These are phyloP conservation scores for Myotis daubentonii DNA, from an alignment of 2,797 vertebrate species.

Conservation along the genomic window DNA sequence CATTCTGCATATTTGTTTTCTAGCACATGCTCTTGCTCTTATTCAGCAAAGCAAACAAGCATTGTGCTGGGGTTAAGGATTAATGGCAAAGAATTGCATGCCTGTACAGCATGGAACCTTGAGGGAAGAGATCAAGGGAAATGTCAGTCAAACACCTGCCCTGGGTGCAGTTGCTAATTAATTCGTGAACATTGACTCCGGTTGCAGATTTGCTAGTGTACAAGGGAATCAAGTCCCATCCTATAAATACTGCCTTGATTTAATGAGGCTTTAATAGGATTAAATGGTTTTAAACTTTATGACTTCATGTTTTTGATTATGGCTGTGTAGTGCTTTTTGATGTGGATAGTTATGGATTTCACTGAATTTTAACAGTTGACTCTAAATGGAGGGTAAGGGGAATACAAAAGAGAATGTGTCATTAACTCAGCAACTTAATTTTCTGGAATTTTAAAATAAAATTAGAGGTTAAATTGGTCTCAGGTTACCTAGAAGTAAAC, in stretches of 20 bases:
- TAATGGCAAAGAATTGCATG: slow-evolving; percentile 75
- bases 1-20: slow-evolving; percentile 28
- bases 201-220: slow-evolving; percentile 75
- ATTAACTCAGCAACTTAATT: slow-evolving; percentile 46
- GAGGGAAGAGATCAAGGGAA: slow-evolving; percentile 75
- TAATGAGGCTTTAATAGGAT: slow-evolving; percentile 81
- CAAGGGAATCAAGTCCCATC: slow-evolving; percentile 70
- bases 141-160: slow-evolving; percentile 75
- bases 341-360: slow-evolving; percentile 70
- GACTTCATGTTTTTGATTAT: slow-evolving; percentile 81
- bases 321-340: slow-evolving; percentile 60
- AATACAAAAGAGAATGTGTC: not conserved
- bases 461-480: slow-evolving; percentile 44
- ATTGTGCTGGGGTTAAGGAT: slow-evolving; percentile 71
- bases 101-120: slow-evolving; percentile 67
- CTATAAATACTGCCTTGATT: slow-evolving; percentile 80
- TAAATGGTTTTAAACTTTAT: slow-evolving; percentile 80
- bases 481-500: slow-evolving; percentile 27
- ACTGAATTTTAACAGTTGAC: slow-evolving; percentile 34
- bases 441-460: slow-evolving; percentile 59
- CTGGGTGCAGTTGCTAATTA: slow-evolving; percentile 77
- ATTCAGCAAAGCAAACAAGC: slow-evolving; percentile 72
- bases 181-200: slow-evolving; percentile 73
- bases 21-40: slow-evolving; percentile 44
- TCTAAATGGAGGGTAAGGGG: slow-evolving; percentile 22